Evolutionary conservation across 1,140 invertebrate genomes (phyloP).

Genomic region (Daktulosphaira vitifoliae): DNA sequence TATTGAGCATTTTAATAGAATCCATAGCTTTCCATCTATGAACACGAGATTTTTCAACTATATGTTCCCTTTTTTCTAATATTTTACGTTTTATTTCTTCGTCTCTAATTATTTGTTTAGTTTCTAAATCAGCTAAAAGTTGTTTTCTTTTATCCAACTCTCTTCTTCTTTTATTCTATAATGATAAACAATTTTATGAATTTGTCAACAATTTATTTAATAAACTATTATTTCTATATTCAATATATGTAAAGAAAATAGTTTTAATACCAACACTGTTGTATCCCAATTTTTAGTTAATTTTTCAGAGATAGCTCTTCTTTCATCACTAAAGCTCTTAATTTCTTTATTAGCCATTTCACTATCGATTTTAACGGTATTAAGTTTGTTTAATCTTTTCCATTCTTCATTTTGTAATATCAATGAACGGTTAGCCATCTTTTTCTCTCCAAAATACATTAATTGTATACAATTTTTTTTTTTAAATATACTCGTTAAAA

Average conservation of each 20-base stretch:
- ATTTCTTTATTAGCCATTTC: neutral
- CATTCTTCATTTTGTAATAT: neutral
- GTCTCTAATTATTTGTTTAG: neutral
- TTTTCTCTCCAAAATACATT: no score
- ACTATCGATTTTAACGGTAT: neutral
- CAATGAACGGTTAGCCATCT: neutral
- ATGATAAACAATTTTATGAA: no score
- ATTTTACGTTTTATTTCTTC: neutral
- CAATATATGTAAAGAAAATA: no score
- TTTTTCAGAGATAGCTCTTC: neutral
- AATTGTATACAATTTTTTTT: no score
- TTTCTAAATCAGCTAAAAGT: neutral
- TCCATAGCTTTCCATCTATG: conserved; percentile 6
- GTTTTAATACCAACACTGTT: neutral
- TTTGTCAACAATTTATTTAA: no score
- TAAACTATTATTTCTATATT: no score
- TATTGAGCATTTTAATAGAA: neutral
- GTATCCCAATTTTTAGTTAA: neutral
- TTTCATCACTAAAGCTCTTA: neutral
- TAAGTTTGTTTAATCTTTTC: neutral
- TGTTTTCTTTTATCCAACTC: neutral
- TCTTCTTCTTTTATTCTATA: conserved; percentile 9
- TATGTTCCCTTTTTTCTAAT: neutral
- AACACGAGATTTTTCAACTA: neutral
- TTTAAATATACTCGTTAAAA: no score